A percentile compares a stretch with the other conserved stretches of the same genome.
phyloP scores from a whole-genome alignment of 2,113 vertebrate species.

The Neolamprologus variostigma region DNA sequence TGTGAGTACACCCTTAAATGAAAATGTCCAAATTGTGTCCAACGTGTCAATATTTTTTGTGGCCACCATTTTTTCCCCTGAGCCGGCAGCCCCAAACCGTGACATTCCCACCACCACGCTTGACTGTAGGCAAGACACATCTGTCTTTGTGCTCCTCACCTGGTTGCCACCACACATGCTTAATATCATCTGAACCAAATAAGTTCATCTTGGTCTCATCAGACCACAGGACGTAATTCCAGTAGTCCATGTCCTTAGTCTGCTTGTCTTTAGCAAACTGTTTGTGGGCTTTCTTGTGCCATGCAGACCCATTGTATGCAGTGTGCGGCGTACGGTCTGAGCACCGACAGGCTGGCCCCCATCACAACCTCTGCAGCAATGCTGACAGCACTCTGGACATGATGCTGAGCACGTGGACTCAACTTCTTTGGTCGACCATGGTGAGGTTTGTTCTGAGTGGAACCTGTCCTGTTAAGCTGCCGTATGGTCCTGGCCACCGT shows the following conservation, averaged over 20 bases:
- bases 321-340: accelerated
- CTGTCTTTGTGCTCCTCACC: neutral
- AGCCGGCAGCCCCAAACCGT: neutral
- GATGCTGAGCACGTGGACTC: neutral
- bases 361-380: neutral
- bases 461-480: neutral
- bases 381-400: neutral
- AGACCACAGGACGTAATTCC: neutral
- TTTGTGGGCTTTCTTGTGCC: neutral
- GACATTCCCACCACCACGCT: neutral
- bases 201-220: neutral
- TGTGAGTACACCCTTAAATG: neutral
- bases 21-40: neutral
- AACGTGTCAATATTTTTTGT: neutral
- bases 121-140: neutral
- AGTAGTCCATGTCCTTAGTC: neutral
- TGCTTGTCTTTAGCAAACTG: neutral
- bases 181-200: neutral
- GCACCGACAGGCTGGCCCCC: neutral
- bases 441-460: neutral
- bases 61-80: neutral
- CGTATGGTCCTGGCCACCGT: neutral
- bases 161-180: neutral
- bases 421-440: neutral
- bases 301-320: neutral